A percentile compares a stretch with the other conserved stretches of the same genome.
These are phyloP conservation scores for Papilio elwesi DNA, from an alignment of 2,888 invertebrate species.

Conservation along the genomic window DNA sequence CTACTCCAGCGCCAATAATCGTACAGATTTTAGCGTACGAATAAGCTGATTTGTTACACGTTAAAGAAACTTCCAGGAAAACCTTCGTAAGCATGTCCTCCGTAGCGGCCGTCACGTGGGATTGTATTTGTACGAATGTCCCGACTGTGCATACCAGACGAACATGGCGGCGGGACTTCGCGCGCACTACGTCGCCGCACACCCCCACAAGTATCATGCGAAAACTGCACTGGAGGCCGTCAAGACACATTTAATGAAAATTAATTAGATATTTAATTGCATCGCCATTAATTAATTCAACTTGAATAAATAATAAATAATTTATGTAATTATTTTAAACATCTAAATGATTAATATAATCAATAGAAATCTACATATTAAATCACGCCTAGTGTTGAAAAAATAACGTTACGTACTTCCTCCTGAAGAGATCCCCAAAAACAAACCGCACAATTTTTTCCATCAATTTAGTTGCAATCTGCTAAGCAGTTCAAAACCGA, in stretches of 20 bases:
- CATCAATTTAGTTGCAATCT: too few relatives aligned
- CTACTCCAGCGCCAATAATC: too few relatives aligned
- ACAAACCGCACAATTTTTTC: too few relatives aligned
- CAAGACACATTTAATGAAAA: conserved; percentile 59
- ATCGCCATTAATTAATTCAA: background rate
- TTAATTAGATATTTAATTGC: conserved; percentile 37
- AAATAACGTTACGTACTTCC: too few relatives aligned
- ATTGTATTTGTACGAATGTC: conserved; percentile 91
- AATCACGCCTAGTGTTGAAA: too few relatives aligned
- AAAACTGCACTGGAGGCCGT: conserved; percentile 77
- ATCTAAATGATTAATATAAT: too few relatives aligned
- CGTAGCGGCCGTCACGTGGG: conserved; percentile 91
- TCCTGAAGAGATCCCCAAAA: too few relatives aligned
- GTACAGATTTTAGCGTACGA: too few relatives aligned
- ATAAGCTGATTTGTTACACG: conserved; percentile 11
- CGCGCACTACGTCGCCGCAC: conserved; percentile 85
- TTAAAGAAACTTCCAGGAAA: conserved; percentile 85
- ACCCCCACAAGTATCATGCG: conserved; percentile 80
- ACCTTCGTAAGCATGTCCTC: conserved; percentile 93
- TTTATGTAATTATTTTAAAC: background rate
- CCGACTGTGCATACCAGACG: conserved; percentile 84
- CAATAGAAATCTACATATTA: too few relatives aligned
- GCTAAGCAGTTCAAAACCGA: too few relatives aligned
- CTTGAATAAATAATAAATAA: background rate
- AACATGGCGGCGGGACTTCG: conserved; percentile 88